Percentiles rank a stretch among this genome's conserved stretches.
These are phyloP conservation scores for Drosophila subobscura DNA, from an alignment of 1,140 invertebrate species.

Conservation along the genomic window DNA sequence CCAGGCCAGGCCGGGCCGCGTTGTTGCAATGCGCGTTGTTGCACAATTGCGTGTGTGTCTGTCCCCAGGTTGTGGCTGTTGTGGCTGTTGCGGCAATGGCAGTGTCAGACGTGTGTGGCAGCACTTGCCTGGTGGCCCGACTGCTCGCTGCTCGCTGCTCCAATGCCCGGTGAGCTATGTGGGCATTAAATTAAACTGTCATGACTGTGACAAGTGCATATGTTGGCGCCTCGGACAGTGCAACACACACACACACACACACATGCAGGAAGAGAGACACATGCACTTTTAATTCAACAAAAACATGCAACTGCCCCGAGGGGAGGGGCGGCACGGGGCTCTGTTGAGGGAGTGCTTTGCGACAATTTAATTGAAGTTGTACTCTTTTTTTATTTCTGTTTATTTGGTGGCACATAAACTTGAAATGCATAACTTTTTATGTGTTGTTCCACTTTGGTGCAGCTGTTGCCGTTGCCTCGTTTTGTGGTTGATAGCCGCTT, in stretches of 20 bases:
- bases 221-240: slow-evolving; percentile 75
- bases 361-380: slow-evolving; percentile 74
- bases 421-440: slow-evolving; percentile 66
- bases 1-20: background rate
- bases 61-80: slow-evolving; percentile 17
- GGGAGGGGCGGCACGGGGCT: background rate
- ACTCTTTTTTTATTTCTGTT: background rate
- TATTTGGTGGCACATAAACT: slow-evolving; percentile 64
- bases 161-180: slow-evolving; percentile 72
- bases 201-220: slow-evolving; percentile 81
- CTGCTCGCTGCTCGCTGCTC: slow-evolving; percentile 16
- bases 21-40: slow-evolving; percentile 64
- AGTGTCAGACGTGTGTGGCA: slow-evolving; percentile 28
- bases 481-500: slow-evolving; percentile 29
- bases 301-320: slow-evolving; percentile 71
- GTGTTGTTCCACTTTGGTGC: slow-evolving; percentile 23
- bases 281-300: slow-evolving; percentile 77
- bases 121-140: slow-evolving; percentile 32
- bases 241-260: slow-evolving; percentile 36
- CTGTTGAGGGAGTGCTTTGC: slow-evolving; percentile 26
- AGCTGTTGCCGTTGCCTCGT: slow-evolving; percentile 32
- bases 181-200: slow-evolving; percentile 82
- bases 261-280: slow-evolving; percentile 20
- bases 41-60: slow-evolving; percentile 80
- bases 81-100: background rate